phyloP scores from a whole-genome alignment of 2,888 invertebrate species.

The Pachliopta kotzebuea region DNA sequence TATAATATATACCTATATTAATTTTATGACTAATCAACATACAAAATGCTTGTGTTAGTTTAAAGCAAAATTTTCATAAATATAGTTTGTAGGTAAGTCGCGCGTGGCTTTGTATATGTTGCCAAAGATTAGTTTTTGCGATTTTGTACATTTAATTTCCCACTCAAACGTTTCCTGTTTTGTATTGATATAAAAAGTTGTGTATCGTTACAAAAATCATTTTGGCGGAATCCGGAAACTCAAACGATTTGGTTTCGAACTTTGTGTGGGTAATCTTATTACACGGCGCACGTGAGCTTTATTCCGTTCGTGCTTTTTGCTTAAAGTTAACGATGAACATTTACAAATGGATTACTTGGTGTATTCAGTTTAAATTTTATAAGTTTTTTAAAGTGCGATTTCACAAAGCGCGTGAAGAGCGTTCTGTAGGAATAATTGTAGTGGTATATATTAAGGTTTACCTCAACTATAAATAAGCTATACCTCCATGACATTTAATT shows the following conservation, averaged over 20 bases:
- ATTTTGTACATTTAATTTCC: constrained; percentile 39
- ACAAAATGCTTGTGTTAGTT: constrained; percentile 47
- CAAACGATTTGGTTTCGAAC: constrained; percentile 50
- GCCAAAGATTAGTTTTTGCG: constrained; percentile 50
- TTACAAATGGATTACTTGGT: constrained; percentile 34
- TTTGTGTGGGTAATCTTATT: constrained; percentile 66
- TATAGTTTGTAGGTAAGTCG: neutral
- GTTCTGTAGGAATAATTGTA: neutral
- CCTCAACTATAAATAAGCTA: neutral
- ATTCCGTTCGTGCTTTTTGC: constrained; percentile 67
- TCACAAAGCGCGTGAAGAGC: constrained; percentile 12
- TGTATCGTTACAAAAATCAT: constrained; percentile 41
- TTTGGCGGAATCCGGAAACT: constrained; percentile 64
- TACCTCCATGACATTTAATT: neutral
- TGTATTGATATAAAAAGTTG: constrained; percentile 44
- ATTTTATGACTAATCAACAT: constrained; percentile 44
- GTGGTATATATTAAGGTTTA: constrained; percentile 16
- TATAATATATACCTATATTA: too few relatives aligned
- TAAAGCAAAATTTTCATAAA: constrained; percentile 27
- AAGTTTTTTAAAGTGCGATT: constrained; percentile 23
- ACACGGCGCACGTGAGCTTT: constrained; percentile 69
- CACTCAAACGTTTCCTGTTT: constrained; percentile 56
- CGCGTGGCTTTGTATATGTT: constrained; percentile 40
- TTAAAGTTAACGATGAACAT: constrained; percentile 56
- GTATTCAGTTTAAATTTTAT: constrained; percentile 30